phyloP scores from a whole-genome alignment of 2,797 vertebrate species.

The Dendrocincla fuliginosa region DNA sequence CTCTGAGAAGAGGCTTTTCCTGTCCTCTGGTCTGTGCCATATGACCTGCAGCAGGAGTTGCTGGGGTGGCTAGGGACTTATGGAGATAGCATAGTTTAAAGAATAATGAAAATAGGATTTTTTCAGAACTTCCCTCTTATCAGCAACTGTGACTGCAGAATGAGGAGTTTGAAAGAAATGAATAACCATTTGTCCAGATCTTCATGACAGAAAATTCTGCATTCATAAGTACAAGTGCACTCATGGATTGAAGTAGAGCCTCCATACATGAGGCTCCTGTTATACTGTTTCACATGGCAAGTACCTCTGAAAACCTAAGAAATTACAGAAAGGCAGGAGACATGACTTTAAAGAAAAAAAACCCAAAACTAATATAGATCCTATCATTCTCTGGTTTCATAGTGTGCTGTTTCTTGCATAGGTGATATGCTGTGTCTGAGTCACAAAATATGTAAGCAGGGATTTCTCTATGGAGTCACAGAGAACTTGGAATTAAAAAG shows the following conservation, averaged over 20 bases:
- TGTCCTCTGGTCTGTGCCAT: neutral
- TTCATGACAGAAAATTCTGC: neutral
- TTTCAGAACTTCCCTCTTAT: neutral
- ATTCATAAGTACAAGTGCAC: neutral
- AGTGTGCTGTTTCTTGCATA: neutral
- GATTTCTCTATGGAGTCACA: neutral
- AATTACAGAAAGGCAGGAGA: neutral
- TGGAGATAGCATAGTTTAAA: neutral
- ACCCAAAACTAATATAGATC: neutral
- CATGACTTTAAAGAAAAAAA: neutral
- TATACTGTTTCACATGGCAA: neutral
- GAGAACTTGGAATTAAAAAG: conserved; percentile 3
- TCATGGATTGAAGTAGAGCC: neutral
- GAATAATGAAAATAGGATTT: neutral
- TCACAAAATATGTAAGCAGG: neutral
- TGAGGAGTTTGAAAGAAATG: neutral
- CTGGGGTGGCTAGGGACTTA: neutral
- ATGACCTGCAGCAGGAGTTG: neutral
- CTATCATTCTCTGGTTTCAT: neutral
- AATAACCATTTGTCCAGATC: neutral
- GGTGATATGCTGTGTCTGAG: neutral
- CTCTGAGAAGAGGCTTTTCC: neutral
- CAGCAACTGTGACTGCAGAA: neutral
- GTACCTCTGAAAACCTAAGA: neutral
- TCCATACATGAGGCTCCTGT: neutral